Base-by-base conservation (phyloP, 2,113 vertebrate species). In the Pelusios castaneus region DNA sequence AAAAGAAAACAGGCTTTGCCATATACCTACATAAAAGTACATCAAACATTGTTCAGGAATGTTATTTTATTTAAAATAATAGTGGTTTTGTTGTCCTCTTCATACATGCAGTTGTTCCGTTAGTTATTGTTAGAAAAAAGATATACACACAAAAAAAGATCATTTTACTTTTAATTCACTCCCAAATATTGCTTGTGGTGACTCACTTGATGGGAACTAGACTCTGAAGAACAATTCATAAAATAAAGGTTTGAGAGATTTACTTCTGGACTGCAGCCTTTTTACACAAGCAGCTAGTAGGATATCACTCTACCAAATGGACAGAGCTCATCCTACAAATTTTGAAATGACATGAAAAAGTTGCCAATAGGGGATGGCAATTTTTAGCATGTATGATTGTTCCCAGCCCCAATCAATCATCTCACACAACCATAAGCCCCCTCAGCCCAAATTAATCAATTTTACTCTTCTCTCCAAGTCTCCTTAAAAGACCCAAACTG, bases 151-250 rank as follows among this genome's bases (percentile, higher is more conserved):
- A 38, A 79, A 12, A 86, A 41, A 2, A 49, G 8, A 84, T n/a
- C 10, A 52, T 60, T 12, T 29, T 77, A 60, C 41, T 77, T 6
- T 84, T 0, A 70, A 3, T 76, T 84, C 80, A 11, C 24, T 78
- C 19, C 9, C 51, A 51, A 67, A 12, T 67, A 43, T 84, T 87
- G 13, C 24, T 87, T 83, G 84, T 45, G 83, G 2, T 2, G 2
- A 75, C 3, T 25, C 90, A 63, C 47, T 82, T 91, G 21, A 55
- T 70, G 6, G 27, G 81, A 63, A 83, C 55, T 3, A 0, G 4
- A 76, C 80, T 94, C 45, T 52, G 25, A 93, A 92, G 54, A 54
- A 60, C 55, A 93, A 87, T 93, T 8, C 77, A 43, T 75, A 25
- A 63, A 21, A 83, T 25, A 25, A 87, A 85, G 6, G 73, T 60